These are phyloP conservation scores for Sarcophilus harrisii DNA, from an alignment of 2,797 vertebrate genomes.

Conservation along the genomic window DNA sequence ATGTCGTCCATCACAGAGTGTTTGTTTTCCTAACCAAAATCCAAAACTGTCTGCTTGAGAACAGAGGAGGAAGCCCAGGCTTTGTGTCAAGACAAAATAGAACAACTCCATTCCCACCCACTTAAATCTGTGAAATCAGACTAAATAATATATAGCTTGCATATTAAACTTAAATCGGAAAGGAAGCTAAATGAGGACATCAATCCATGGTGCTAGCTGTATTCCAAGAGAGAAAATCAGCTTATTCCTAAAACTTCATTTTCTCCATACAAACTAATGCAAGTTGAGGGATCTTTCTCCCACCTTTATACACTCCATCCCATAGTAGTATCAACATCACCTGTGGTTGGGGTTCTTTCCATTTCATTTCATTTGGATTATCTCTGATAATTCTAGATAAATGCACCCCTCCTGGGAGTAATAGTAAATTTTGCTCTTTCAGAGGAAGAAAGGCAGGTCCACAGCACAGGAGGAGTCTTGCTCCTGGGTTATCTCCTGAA, in stretches of 20 bases:
- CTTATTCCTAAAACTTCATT: conserved; percentile 9
- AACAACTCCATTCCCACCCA: background rate
- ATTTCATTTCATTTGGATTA: background rate
- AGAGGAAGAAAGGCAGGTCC: background rate
- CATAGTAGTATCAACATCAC: background rate
- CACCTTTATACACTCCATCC: conserved; percentile 1
- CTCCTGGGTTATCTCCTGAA: background rate
- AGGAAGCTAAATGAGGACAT: conserved; percentile 51
- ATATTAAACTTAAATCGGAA: conserved; percentile 51
- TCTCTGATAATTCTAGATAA: background rate
- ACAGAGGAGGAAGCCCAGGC: conserved; percentile 42
- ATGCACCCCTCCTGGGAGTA: background rate
- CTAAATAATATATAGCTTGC: conserved; percentile 40
- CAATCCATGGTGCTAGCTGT: conserved; percentile 38
- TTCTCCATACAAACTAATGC: conserved; percentile 38
- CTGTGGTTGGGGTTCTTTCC: background rate
- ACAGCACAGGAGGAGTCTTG: background rate
- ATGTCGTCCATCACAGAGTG: conserved; percentile 75
- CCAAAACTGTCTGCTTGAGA: conserved; percentile 73
- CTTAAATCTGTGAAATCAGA: conserved; percentile 56
- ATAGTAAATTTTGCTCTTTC: background rate
- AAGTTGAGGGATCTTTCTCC: background rate
- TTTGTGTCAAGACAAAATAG: conserved; percentile 45
- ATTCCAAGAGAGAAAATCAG: conserved; percentile 46
- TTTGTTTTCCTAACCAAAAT: conserved; percentile 72